phyloP scores from a whole-genome alignment of 2,888 invertebrate species.

The Erpobdella octoculata region DNA sequence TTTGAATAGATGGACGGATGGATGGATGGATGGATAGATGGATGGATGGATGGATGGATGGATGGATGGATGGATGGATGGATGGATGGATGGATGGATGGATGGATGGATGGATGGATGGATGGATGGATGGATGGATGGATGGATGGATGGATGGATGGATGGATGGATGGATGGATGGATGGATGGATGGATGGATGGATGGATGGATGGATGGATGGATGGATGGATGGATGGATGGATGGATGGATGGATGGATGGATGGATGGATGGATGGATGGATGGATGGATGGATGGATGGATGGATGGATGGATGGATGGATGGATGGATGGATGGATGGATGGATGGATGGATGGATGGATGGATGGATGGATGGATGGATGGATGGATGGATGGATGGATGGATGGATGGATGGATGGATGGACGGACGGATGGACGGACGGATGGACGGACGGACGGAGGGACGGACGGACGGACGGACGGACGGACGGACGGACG shows the following conservation, averaged over 20 bases:
- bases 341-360: too few species aligned
- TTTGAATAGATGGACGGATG: not conserved
- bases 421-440: too few species aligned
- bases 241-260: not conserved
- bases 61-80: not conserved
- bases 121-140: conserved; percentile 4
- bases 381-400: too few species aligned
- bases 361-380: too few species aligned
- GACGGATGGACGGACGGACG: too few species aligned
- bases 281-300: conserved; percentile 3
- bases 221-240: conserved; percentile 3
- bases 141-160: conserved; percentile 4
- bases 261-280: not conserved
- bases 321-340: too few species aligned
- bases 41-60: conserved; percentile 1
- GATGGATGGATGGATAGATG: not conserved
- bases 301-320: too few species aligned
- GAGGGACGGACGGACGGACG: too few species aligned
- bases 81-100: not conserved
- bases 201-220: not conserved
- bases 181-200: not conserved
- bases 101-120: conserved; percentile 13
- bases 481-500: too few species aligned
- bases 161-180: conserved; percentile 2
- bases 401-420: too few species aligned